Conservation (phyloP, 2,113 vertebrate genomes). For the Salvelinus fontinalis region DNA sequence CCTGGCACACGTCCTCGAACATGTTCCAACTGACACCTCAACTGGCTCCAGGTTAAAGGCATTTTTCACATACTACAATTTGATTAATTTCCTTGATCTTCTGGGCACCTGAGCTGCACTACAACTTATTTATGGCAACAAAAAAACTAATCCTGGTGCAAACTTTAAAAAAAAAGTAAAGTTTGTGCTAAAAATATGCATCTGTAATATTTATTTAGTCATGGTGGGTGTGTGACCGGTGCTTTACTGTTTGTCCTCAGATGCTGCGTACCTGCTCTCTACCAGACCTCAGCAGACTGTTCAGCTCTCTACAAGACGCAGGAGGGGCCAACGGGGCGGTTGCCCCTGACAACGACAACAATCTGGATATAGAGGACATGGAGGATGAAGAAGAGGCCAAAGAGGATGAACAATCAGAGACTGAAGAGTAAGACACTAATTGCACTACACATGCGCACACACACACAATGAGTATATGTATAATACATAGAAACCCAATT, state of each 20-base stretch:
- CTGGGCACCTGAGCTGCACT: no score
- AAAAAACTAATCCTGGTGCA: no score
- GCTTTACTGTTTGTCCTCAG: conserved; percentile 62
- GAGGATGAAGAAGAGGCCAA: conserved; percentile 78
- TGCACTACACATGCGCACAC: not conserved
- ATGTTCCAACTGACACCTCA: not conserved
- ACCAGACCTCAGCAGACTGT: conserved; percentile 90
- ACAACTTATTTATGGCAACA: no score
- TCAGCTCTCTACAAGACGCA: conserved; percentile 78
- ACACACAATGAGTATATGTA: not conserved
- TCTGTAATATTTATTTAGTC: not conserved
- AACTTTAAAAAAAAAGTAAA: no score
- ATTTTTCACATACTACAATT: no score
- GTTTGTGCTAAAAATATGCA: not conserved
- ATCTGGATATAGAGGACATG: conserved; percentile 83
- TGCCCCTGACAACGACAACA: conserved; percentile 57
- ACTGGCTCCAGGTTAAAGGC: no score
- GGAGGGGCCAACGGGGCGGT: conserved; percentile 52
- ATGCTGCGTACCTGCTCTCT: conserved; percentile 96
- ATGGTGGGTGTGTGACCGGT: not conserved
- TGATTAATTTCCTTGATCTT: no score
- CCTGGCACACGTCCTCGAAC: not conserved
- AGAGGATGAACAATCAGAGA: conserved; percentile 85
- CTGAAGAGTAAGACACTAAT: conserved; percentile 80
- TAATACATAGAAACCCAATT: not conserved